Evolutionary conservation across 2,888 invertebrate genomes (phyloP), one percentile per base, ranked within the genome.

Genomic region (Caenorhabditis sp.): DNA sequence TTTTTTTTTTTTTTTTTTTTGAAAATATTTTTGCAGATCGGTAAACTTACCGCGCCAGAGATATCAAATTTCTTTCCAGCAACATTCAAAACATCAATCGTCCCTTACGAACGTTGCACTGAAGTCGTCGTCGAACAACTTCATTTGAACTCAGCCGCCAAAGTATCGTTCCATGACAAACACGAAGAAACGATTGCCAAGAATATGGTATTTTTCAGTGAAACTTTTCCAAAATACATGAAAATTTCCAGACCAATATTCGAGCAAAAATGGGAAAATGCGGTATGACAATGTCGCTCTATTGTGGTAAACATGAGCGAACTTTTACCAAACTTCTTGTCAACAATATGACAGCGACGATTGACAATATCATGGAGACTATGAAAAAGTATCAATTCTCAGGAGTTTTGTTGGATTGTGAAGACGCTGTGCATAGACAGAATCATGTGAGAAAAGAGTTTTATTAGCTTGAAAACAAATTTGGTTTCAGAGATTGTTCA

Each of bases 181-280:
- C n/a, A 69, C 14, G 53, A 69, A 14, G 58, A 63, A 17, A 23
- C 14, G 17, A 61, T 61, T 0, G n/a, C 69, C 23, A 61, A 31
- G 19, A 62, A 69, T 10, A 54, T 74, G 60, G 73, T 73, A 12
- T 53, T 53, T 53, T 53, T 21, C 3, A 6, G 6, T 21, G 21
- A 21, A 53, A 21, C 21, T 53, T 53, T 27, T 51, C 50, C 43
- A 17, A 26, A 14, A 6, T 43, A 19, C 21, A 23, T 0, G 12
- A 27, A 19, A 31, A 36, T 1, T 36, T 59, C 0, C 43, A 73
- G 73, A 64, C 74, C 1, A 17, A 37, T 10, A 63, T 74, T 66
- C 49, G 66, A n/a, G n/a, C 54, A 12, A 69, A 74, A 19, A 74
- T 74, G 74, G 27, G 62, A 1, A 74, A 74, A 62, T 69, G 69